Percentiles rank a stretch among this genome's conserved stretches.
phyloP scores from a whole-genome alignment of 2,797 vertebrate species.

The Coluber constrictor region DNA sequence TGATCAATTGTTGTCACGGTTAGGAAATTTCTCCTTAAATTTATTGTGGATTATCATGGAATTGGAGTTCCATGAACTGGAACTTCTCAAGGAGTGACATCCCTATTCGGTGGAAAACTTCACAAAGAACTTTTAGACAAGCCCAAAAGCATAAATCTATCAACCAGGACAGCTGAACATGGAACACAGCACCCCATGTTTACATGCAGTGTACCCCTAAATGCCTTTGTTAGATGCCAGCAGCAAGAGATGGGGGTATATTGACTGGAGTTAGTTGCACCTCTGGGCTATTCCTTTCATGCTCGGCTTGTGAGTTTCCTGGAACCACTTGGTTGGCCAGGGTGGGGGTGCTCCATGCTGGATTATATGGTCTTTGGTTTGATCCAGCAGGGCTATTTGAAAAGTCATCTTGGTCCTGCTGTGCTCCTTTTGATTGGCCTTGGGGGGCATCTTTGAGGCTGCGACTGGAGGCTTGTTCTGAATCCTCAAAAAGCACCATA shows the following conservation, averaged over 20 bases:
- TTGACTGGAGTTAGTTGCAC: neutral
- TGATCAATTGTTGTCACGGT: neutral
- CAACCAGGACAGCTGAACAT: neutral
- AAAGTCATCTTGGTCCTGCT: neutral
- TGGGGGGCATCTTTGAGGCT: neutral
- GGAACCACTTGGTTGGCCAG: neutral
- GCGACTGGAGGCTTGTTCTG: slow-evolving; percentile 58
- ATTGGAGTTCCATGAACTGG: too few relatives aligned
- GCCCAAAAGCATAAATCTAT: neutral
- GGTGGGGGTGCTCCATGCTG: neutral
- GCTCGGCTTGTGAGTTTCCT: neutral
- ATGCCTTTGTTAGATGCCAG: neutral
- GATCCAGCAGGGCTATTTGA: neutral
- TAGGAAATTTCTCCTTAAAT: neutral
- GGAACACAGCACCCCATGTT: neutral
- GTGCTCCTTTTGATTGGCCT: rapidly evolving
- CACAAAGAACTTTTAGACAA: neutral
- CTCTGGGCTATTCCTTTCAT: neutral
- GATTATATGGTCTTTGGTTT: neutral
- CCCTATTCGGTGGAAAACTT: neutral
- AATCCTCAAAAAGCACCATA: slow-evolving; percentile 70
- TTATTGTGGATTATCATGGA: neutral
- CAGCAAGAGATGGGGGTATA: neutral
- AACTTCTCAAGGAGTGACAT: neutral
- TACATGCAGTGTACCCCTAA: neutral